Base-by-base conservation (phyloP, 1,140 invertebrate species). In the Drosophila pruinosa region DNA sequence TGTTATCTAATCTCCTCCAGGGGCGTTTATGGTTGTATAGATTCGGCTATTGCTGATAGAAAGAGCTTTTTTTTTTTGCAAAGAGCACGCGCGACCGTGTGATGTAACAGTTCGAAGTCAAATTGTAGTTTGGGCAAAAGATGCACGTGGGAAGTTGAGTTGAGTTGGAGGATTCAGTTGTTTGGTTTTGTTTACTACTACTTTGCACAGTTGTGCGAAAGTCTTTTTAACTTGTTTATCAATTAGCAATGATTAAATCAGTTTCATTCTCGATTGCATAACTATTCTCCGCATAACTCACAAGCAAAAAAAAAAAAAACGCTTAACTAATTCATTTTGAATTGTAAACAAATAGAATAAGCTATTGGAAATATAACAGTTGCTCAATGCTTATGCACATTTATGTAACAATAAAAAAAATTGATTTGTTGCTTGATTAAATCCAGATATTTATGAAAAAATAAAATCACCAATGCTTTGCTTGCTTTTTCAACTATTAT, bases 21-120 rank as follows among this genome's bases (percentile, higher is more conserved):
- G 36, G 21, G 36, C 8, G n/a, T n/a, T n/a, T n/a, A n/a, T n/a
- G 6, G n/a, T n/a, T 34, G 38, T 26, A 28, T 58, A 36, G 31
- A 17, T 41, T 58, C 26, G 24, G 19, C 21, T 10, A 15, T 15
- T 22, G 47, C 12, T 12, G 15, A 58, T 34, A 34, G n/a, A 56
- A 36, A 53, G 48, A 64, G 53, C 63, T 72, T 68, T n/a, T n/a
- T n/a, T n/a, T n/a, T n/a, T n/a, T 68, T 17, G 39, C 63, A 68
- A 65, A 72, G 72, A 75, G 72, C 75, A 75, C 75, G 72, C 75
- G 75, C 75, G 38, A 28, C 61, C 59, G 81, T 86, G 81, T 86
- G 81, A 86, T 78, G 81, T 86, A 86, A 86, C 64, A 80, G 39
- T 64, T 77, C 28, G 8, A 43, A 28, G 8, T 34, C 26, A 41